Percentiles rank a stretch among this genome's conserved stretches.
These are phyloP conservation scores for Austrofundulus limnaeus DNA, from an alignment of 2,113 vertebrate species.

Conservation along the genomic window DNA sequence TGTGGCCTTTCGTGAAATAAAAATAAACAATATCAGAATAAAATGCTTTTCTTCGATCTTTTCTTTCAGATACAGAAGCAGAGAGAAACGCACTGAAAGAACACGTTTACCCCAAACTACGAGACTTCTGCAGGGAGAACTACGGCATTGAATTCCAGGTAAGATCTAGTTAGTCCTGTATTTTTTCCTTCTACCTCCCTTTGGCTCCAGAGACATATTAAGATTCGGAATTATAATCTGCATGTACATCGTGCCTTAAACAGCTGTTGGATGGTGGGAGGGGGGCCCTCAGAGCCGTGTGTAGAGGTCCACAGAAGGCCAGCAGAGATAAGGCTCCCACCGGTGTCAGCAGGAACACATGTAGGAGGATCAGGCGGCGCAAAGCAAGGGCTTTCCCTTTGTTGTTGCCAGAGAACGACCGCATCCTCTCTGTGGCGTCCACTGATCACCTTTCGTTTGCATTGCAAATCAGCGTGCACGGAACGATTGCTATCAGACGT, in stretches of 20 bases:
- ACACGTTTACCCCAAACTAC: conserved; percentile 95
- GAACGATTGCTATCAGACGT: conserved; percentile 58
- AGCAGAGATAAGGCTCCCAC: conserved; percentile 63
- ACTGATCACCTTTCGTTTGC: conserved; percentile 71
- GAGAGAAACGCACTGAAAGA: conserved; percentile 94
- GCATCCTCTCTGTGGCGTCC: conserved; percentile 37
- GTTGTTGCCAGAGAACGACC: conserved; percentile 44
- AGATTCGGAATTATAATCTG: conserved; percentile 19
- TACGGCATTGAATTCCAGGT: conserved; percentile 99
- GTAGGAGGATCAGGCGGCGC: conserved; percentile 34
- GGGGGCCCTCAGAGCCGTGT: conserved; percentile 11
- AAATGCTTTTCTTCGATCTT: conserved; percentile 28
- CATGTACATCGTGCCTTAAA: conserved; percentile 2
- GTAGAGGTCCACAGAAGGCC: conserved; percentile 56
- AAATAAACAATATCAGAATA: background rate
- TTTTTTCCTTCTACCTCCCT: background rate
- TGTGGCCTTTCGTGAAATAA: too few relatives aligned
- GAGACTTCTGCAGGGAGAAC: conserved; percentile 99
- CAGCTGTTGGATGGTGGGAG: conserved; percentile 6
- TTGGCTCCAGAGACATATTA: background rate
- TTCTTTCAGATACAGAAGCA: conserved; percentile 89
- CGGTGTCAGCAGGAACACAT: conserved; percentile 40
- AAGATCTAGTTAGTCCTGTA: conserved; percentile 31
- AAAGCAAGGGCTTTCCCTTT: conserved; percentile 47
- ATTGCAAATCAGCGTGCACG: conserved; percentile 68